phyloP scores from a whole-genome alignment of 2,888 invertebrate genomes.

The Mimachlamys varia region DNA sequence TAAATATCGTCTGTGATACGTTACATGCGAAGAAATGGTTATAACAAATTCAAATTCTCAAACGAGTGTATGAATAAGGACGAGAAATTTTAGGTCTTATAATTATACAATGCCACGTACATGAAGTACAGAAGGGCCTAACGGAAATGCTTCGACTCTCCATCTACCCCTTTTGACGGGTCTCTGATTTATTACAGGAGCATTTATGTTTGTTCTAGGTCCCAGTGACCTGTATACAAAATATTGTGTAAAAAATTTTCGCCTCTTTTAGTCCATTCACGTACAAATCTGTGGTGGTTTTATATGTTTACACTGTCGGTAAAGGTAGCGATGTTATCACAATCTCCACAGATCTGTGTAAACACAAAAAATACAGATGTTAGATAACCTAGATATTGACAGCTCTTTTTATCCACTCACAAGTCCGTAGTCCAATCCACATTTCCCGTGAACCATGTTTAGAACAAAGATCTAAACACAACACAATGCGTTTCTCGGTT shows the following conservation, averaged over 20 bases:
- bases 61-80: too few relatives aligned
- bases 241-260: not conserved
- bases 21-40: too few relatives aligned
- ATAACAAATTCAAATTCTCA: too few relatives aligned
- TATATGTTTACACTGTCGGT: not conserved
- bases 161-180: not conserved
- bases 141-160: conserved; percentile 4
- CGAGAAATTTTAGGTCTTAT: too few relatives aligned
- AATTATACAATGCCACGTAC: too few relatives aligned
- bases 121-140: not conserved
- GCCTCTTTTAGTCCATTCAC: not conserved
- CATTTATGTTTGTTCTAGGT: not conserved
- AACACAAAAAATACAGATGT: not conserved
- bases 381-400: conserved; percentile 20
- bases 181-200: not conserved
- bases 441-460: not conserved
- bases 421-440: not conserved
- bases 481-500: not conserved
- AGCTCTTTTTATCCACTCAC: not conserved
- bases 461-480: not conserved
- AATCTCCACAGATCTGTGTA: not conserved
- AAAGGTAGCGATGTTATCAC: not conserved
- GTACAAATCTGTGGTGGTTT: not conserved
- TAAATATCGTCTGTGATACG: too few relatives aligned
- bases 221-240: not conserved